A percentile compares a stretch with the other conserved stretches of the same genome.
Conservation (phyloP, 2,888 invertebrate genomes). For the Papilio gigon region DNA sequence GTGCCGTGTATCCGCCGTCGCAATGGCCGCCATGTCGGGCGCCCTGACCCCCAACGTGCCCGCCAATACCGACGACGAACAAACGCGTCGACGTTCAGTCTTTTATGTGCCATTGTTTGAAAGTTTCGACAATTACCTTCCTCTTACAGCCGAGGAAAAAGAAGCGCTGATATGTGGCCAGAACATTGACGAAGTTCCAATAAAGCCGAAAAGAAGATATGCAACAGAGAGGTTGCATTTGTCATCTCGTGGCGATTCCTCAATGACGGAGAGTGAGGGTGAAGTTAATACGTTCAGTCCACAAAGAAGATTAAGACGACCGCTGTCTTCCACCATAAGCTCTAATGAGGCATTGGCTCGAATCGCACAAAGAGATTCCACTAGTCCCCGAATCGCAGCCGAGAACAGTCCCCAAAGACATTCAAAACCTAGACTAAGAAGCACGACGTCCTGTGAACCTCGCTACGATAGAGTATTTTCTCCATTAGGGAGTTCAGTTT, state of each 20-base stretch:
- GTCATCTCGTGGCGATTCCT: slow-evolving; percentile 66
- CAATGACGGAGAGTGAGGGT: slow-evolving; percentile 76
- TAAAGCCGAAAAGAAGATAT: slow-evolving; percentile 66
- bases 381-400: slow-evolving; percentile 70
- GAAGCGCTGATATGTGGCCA: slow-evolving; percentile 73
- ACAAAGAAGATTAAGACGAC: slow-evolving; percentile 68
- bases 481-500: slow-evolving; percentile 70
- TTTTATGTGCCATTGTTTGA: slow-evolving; percentile 88
- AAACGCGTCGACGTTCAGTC: slow-evolving; percentile 85
- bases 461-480: slow-evolving; percentile 76
- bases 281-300: slow-evolving; percentile 73
- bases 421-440: slow-evolving; percentile 70
- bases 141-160: slow-evolving; percentile 76
- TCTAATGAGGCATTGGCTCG: slow-evolving; percentile 75
- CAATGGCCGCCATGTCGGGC: slow-evolving; percentile 68
- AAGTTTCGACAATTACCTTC: slow-evolving; percentile 82
- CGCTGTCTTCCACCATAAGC: slow-evolving; percentile 72
- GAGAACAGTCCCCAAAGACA: slow-evolving; percentile 65
- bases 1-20: slow-evolving; percentile 68
- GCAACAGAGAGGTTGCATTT: slow-evolving; percentile 63
- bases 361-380: slow-evolving; percentile 69
- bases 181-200: slow-evolving; percentile 55
- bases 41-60: slow-evolving; percentile 64
- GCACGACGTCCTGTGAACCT: slow-evolving; percentile 75
- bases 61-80: slow-evolving; percentile 74